These are phyloP conservation scores for Lagothrix lagotricha DNA, from an alignment of 2,797 vertebrate genomes.

Conservation along the genomic window DNA sequence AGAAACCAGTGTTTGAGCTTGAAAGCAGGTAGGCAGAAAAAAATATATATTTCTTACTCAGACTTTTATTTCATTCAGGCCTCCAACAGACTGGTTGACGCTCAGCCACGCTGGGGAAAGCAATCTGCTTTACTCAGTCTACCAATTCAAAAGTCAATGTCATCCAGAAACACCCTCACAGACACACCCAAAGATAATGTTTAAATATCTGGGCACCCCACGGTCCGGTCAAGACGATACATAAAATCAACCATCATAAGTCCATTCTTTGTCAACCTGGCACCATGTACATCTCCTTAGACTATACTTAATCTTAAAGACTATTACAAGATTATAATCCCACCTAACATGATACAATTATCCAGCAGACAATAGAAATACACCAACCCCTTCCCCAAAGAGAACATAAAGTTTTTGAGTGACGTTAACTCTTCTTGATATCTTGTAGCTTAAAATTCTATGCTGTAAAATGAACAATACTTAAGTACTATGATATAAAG, in stretches of 20 bases:
- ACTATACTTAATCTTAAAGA: neutral
- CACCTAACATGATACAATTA: neutral
- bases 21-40: neutral
- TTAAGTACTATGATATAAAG: neutral
- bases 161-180: neutral
- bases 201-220: neutral
- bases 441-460: neutral
- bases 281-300: neutral
- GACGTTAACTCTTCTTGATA: neutral
- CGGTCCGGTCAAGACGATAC: neutral
- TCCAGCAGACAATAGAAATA: neutral
- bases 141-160: neutral
- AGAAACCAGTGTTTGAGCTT: neutral
- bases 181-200: neutral
- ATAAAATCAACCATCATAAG: neutral
- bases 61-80: neutral
- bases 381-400: neutral
- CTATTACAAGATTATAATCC: neutral
- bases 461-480: neutral
- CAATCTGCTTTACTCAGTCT: neutral
- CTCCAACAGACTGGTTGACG: neutral
- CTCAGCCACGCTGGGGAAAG: neutral
- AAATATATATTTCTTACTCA: neutral
- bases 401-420: neutral
- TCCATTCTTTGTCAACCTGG: neutral